Base-by-base conservation (phyloP, 2,888 invertebrate species). In the Gari tellinella region DNA sequence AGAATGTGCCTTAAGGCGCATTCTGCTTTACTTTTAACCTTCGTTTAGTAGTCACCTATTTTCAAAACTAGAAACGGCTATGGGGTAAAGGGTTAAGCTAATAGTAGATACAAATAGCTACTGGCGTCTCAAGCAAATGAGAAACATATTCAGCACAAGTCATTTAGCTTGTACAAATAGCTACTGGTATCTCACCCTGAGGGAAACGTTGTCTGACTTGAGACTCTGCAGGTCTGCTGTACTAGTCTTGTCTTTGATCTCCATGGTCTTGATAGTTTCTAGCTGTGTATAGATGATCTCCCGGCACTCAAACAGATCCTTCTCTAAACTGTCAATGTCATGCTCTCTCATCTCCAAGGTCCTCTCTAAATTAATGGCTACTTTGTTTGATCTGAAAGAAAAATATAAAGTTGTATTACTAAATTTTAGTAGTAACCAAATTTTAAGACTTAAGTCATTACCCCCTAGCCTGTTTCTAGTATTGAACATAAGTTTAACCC, bases 301-400 rank as follows among this genome's bases (percentile, higher is more conserved):
- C 5, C 80, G 62, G 48, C 68, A 78, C 26, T 80, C 77, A 48
- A 73, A 77, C 61, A 86, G 37, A 43, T 86, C 84, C 53, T 84
- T 79, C 63, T 85, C 83, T 15, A 80, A 69, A 8, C 61, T 61
- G 41, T 86, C 85, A 15, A 86, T 79, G 52, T 87, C 86, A 17
- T 74, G 60, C 45, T 87, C 86, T 26, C 82, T 48, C 15, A 65
- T 80, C 52, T 85, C 84, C 38, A 87, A 57, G 0, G 84, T 85
- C n/a, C 72, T 43, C 61, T 84, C 77, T 2, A 87, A 77, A 66
- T 86, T 84, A 8, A 72, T 52, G 4, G 80, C 67, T 8, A 66
- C 46, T 21, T 31, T 4, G 31, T 31, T 31, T 31, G 31, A 4
- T 10, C 31, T 31, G 31, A 7, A 31, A n/a, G n/a, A 40, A 40